A percentile compares a stretch with the other conserved stretches of the same genome.
phyloP scores from a whole-genome alignment of 2,113 vertebrate species.

The Columba livia region DNA sequence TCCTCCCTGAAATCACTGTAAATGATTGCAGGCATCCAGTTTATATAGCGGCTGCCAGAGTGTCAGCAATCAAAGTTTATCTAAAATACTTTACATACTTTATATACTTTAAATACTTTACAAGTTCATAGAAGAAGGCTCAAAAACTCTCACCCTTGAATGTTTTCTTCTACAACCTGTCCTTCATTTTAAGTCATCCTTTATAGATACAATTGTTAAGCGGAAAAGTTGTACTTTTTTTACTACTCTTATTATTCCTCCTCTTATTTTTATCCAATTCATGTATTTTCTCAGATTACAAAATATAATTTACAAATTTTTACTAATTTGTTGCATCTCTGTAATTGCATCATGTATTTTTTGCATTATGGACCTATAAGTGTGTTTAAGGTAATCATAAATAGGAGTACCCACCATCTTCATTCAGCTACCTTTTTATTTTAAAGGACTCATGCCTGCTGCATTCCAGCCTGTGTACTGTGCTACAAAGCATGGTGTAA shows the following conservation, averaged over 20 bases:
- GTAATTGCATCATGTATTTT: not conserved
- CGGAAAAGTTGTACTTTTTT: not conserved
- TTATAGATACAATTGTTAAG: not conserved
- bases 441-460: conserved; percentile 89
- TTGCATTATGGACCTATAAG: not conserved
- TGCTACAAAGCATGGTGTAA: conserved; percentile 94
- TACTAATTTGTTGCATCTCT: not conserved
- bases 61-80: not conserved
- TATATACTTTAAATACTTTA: not conserved
- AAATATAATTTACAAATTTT: not conserved
- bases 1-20: not conserved
- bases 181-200: not conserved
- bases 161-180: not conserved
- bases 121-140: not conserved
- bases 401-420: not conserved
- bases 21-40: not conserved
- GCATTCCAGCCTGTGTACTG: conserved; percentile 94
- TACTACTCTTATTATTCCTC: not conserved
- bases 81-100: not conserved
- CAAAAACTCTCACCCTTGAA: not conserved
- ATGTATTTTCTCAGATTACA: not conserved
- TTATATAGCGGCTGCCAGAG: not conserved
- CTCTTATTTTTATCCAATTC: not conserved
- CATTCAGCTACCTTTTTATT: conserved; percentile 35
- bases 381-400: not conserved